Evolutionary conservation across 2,888 invertebrate genomes (phyloP).

Genomic region (Amblyteles armatorius): DNA sequence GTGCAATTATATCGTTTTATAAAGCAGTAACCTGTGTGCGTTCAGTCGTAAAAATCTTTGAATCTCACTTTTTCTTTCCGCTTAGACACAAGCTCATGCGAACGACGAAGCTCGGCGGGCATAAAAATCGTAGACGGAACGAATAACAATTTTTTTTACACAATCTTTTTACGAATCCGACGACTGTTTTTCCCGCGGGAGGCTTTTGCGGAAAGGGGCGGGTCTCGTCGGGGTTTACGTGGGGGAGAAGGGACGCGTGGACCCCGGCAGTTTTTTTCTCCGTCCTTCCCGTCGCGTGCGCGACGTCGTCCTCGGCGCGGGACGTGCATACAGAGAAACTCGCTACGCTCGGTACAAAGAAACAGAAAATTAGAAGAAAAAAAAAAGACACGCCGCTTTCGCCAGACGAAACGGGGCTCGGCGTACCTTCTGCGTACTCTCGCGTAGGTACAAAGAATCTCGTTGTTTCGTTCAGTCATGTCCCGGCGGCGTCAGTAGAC

Average conservation of each 20-base stretch:
- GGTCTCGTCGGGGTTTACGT: not conserved
- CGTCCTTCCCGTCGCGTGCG: conserved; percentile 19
- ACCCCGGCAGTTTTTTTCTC: conserved; percentile 1
- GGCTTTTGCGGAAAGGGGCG: conserved; percentile 30
- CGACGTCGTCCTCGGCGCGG: conserved; percentile 47
- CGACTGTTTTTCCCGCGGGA: conserved; percentile 21
- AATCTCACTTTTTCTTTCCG: conserved; percentile 1
- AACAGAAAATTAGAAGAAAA: conserved; percentile 4
- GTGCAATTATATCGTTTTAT: not conserved
- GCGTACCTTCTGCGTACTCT: conserved; percentile 15
- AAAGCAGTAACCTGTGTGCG: not conserved
- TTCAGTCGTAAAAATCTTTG: conserved; percentile 7
- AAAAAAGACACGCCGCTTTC: not conserved
- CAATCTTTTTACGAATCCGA: not conserved
- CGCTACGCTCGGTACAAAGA: conserved; percentile 43
- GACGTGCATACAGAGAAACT: conserved; percentile 55
- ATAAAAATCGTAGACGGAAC: conserved; percentile 44
- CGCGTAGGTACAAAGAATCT: conserved; percentile 49
- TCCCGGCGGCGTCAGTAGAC: conserved; percentile 31
- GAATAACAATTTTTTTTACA: not conserved
- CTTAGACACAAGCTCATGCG: not conserved
- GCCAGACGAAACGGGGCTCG: conserved; percentile 3
- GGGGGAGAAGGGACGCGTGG: conserved; percentile 30
- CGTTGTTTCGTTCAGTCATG: conserved; percentile 41
- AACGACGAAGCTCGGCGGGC: conserved; percentile 9